Evolutionary conservation across 1,140 invertebrate genomes (phyloP).

Genomic region (Drosophila insularis): DNA sequence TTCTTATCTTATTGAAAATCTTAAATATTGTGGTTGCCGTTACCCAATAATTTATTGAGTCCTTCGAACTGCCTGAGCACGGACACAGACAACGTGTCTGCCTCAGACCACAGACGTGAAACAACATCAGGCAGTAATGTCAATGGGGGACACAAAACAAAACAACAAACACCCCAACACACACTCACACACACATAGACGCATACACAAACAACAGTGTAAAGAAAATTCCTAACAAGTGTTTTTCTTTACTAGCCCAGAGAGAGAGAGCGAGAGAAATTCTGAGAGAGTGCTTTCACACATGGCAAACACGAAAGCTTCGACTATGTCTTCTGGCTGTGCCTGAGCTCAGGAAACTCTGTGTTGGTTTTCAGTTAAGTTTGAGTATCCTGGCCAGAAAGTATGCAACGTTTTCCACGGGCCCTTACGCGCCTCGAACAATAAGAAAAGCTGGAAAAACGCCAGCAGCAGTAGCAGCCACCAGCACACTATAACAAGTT

Average conservation of each 20-base stretch:
- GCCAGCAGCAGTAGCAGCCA: slow-evolving; percentile 56
- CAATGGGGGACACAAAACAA: slow-evolving; percentile 25
- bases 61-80: slow-evolving; percentile 38
- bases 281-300: slow-evolving; percentile 55
- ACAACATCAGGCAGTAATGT: slow-evolving; percentile 28
- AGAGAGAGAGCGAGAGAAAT: slow-evolving; percentile 20
- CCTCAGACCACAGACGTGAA: slow-evolving; percentile 19
- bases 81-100: slow-evolving; percentile 10
- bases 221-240: slow-evolving; percentile 75
- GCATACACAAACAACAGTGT: slow-evolving; percentile 8
- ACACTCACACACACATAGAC: neutral
- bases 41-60: slow-evolving; percentile 54
- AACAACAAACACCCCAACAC: slow-evolving; percentile 30
- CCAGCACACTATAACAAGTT: slow-evolving; percentile 53
- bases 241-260: slow-evolving; percentile 56
- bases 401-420: slow-evolving; percentile 27
- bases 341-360: slow-evolving; percentile 47
- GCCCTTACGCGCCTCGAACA: slow-evolving; percentile 45
- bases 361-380: slow-evolving; percentile 48
- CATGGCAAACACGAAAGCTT: slow-evolving; percentile 28
- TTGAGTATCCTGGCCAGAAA: slow-evolving; percentile 74
- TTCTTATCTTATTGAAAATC: slow-evolving; percentile 50
- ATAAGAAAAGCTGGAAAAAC: slow-evolving; percentile 65
- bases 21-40: slow-evolving; percentile 33
- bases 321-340: slow-evolving; percentile 28